Evolutionary conservation across 2,797 vertebrate species (phyloP).

Genomic region (Parotocinclus haroldoi): DNA sequence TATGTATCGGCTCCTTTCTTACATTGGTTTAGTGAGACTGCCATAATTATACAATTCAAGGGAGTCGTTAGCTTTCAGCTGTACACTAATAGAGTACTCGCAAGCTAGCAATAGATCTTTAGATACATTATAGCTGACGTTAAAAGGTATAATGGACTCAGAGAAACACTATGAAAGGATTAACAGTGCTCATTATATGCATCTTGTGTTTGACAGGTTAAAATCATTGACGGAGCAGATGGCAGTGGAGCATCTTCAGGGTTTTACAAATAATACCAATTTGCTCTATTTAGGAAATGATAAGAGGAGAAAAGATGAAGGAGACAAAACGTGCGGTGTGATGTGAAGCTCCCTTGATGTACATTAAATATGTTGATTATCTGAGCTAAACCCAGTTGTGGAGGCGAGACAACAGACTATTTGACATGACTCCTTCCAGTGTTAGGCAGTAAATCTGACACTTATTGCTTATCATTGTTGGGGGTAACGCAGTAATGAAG

Average conservation of each 20-base stretch:
- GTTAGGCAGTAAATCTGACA: no score
- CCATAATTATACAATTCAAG: conserved; percentile 12
- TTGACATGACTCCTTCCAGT: no score
- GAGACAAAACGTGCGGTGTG: conserved; percentile 13
- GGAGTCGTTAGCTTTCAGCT: conserved; percentile 1
- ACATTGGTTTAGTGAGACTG: background rate
- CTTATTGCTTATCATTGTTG: no score
- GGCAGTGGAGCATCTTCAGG: background rate
- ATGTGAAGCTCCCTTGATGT: conserved; percentile 1
- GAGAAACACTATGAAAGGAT: background rate
- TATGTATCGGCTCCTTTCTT: background rate
- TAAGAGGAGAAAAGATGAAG: background rate
- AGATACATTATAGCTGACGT: background rate
- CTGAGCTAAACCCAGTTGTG: background rate
- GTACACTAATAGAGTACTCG: background rate
- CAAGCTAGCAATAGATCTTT: background rate
- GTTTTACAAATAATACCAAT: conserved; percentile 15
- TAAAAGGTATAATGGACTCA: background rate
- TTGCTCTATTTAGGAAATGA: conserved; percentile 17
- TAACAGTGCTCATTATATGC: background rate
- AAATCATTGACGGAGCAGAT: conserved; percentile 8
- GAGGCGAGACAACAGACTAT: no score
- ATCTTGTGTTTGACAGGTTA: conserved; percentile 8
- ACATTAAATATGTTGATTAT: conserved; percentile 5
- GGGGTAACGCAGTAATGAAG: no score